Percentiles rank a stretch among this genome's conserved stretches.
Evolutionary conservation across 2,113 vertebrate genomes (phyloP).

Genomic region (Trichomycterus rosablanca): DNA sequence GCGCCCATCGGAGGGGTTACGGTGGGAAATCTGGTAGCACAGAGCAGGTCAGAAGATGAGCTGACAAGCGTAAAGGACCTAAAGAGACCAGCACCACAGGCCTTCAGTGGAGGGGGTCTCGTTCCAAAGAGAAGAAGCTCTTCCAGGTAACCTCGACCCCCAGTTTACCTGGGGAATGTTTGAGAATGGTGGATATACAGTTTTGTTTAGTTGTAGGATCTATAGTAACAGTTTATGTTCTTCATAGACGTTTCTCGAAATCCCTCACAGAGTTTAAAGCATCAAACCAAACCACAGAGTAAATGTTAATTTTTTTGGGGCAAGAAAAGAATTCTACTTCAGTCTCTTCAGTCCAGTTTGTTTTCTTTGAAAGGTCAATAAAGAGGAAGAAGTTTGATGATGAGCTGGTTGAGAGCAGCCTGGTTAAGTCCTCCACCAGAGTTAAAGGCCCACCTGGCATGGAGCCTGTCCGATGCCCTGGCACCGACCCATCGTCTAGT

Average conservation of each 20-base stretch:
- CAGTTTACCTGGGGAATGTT: too few species aligned
- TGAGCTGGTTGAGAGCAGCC: constrained; percentile 92
- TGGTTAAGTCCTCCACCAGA: constrained; percentile 88
- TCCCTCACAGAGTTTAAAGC: too few species aligned
- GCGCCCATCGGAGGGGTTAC: constrained; percentile 66
- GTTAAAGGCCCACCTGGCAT: constrained; percentile 81
- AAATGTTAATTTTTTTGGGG: too few species aligned
- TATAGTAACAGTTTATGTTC: too few species aligned
- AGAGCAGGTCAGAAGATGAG: constrained; percentile 87
- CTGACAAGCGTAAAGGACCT: constrained; percentile 75
- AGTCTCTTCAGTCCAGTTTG: too few species aligned
- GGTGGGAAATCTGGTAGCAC: constrained; percentile 70
- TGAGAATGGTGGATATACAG: too few species aligned
- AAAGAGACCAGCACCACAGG: constrained; percentile 78
- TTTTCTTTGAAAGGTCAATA: constrained; percentile 76
- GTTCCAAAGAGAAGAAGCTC: constrained; percentile 92
- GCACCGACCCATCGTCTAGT: constrained; percentile 78
- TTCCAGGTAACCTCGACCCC: constrained; percentile 84
- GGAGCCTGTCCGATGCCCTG: constrained; percentile 82
- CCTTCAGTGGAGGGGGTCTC: constrained; percentile 73
- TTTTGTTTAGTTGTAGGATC: too few species aligned
- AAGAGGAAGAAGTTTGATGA: constrained; percentile 97
- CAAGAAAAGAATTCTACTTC: too few species aligned
- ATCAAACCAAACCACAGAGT: too few species aligned
- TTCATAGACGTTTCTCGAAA: too few species aligned